phyloP scores from a whole-genome alignment of 2,113 vertebrate species.

The Periophthalmodon schlosseri region DNA sequence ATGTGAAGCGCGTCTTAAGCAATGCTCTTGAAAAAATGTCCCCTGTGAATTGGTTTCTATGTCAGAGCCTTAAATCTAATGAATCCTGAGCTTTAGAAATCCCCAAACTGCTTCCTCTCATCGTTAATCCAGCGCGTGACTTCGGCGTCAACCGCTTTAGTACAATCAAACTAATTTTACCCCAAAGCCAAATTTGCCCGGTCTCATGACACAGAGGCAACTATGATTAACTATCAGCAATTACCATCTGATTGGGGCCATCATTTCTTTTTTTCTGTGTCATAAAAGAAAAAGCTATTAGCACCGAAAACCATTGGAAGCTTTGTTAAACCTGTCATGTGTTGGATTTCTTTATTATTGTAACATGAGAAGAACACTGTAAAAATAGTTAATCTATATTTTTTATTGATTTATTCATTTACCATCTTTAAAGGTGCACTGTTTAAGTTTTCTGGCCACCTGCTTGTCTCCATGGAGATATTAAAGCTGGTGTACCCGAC shows the following conservation, averaged over 20 bases:
- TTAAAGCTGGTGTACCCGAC: no score
- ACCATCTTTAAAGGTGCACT: no score
- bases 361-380: background rate
- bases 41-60: slow-evolving; percentile 61
- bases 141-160: slow-evolving; percentile 56
- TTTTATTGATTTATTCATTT: background rate
- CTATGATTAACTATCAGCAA: slow-evolving; percentile 75
- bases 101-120: slow-evolving; percentile 58
- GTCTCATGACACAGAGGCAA: slow-evolving; percentile 63
- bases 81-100: slow-evolving; percentile 56
- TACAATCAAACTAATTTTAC: slow-evolving; percentile 70
- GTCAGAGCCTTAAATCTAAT: slow-evolving; percentile 65
- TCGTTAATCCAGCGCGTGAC: slow-evolving; percentile 70
- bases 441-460: no score
- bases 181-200: slow-evolving; percentile 65
- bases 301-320: background rate
- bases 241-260: slow-evolving; percentile 57
- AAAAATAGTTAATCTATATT: background rate
- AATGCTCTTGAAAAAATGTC: slow-evolving; percentile 46
- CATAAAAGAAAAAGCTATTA: slow-evolving; percentile 47
- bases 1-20: slow-evolving; percentile 55
- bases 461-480: no score
- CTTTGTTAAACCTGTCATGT: slow-evolving; percentile 53
- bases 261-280: slow-evolving; percentile 34
- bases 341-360: slow-evolving; percentile 37